Evolutionary conservation across 2,797 vertebrate genomes (phyloP), one percentile per base, ranked within the genome.

Genomic region (Cichlasoma orientale): DNA sequence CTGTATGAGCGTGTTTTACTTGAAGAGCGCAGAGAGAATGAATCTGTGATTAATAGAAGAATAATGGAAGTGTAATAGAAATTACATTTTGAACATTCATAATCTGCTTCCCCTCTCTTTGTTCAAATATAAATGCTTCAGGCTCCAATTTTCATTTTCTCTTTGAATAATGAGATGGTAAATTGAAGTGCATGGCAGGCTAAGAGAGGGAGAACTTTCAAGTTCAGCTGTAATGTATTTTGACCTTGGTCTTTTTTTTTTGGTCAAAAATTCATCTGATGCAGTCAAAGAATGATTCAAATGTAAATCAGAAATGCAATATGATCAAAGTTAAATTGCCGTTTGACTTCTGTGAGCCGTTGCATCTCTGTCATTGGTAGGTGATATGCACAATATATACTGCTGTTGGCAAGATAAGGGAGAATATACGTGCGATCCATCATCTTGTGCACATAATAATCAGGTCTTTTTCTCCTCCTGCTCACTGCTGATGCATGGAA

Each of bases 61-160:
- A 94, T 95, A 95, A 95, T 95, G 92, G 92, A 95, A 95, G 86
- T 93, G 93, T 95, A 95, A 95, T 95, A 95, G 92, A 95, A 96
- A 95, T 95, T 93, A 94, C 91, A 92, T 93, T 95, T 93, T 90
- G 86, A 93, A 94, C 93, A 95, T 94, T 92, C 93, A 95, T 95
- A 95, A 95, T 95, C 94, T 95, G 88, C 90, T 91, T 85, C 90
- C 78, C 86, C 85, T 88, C 89, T 92, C 92, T 95, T 95, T 95
- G 94, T 95, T 95, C 93, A 94, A 95, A 95, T 90, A 94, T 93
- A 94, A 94, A 93, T 92, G 93, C 95, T 95, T 83, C 87, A 82
- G 94, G 92, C 93, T 92, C 86, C 93, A 93, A 92, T 94, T 93
- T 94, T 94, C 90, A 90, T 93, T 94, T 94, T 91, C 92, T 90